A percentile compares a stretch with the other conserved stretches of the same genome.
These are phyloP conservation scores for Pherbina coryleti DNA, from an alignment of 2,888 invertebrate genomes.

Conservation along the genomic window DNA sequence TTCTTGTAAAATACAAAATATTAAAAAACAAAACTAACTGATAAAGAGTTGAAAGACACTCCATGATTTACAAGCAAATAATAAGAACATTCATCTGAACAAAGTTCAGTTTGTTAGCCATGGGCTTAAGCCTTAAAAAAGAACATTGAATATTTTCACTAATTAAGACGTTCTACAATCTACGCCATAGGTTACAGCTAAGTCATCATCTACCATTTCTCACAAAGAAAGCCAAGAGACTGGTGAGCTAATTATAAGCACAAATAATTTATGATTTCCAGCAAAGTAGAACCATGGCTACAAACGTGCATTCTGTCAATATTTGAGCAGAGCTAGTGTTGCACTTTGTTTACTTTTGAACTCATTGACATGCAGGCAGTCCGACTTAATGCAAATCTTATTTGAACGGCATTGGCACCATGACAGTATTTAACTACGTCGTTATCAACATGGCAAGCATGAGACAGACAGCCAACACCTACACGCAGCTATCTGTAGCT, in stretches of 20 bases:
- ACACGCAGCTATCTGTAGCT: neutral
- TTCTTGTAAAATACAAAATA: neutral
- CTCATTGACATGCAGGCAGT: constrained; percentile 5
- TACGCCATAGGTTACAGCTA: neutral
- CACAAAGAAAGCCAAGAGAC: neutral
- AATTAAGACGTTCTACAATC: neutral
- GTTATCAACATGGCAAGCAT: neutral
- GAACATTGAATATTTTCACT: neutral
- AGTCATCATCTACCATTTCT: neutral
- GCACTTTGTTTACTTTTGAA: constrained; percentile 6
- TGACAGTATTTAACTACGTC: constrained; percentile 2
- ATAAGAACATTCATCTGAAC: too few relatives aligned
- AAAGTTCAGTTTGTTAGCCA: too few relatives aligned
- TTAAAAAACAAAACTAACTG: neutral
- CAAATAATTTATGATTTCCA: constrained; percentile 2
- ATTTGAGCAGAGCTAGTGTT: neutral
- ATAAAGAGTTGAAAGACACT: too few relatives aligned
- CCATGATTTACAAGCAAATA: too few relatives aligned
- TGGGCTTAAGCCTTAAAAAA: neutral
- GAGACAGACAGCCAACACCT: neutral
- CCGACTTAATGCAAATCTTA: constrained; percentile 13
- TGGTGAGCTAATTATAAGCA: neutral
- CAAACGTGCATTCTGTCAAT: constrained; percentile 5
- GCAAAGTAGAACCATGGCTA: neutral
- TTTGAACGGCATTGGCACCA: constrained; percentile 1